These are phyloP conservation scores for Paraescarpia echinospica DNA, from an alignment of 1,140 invertebrate species.

Conservation along the genomic window DNA sequence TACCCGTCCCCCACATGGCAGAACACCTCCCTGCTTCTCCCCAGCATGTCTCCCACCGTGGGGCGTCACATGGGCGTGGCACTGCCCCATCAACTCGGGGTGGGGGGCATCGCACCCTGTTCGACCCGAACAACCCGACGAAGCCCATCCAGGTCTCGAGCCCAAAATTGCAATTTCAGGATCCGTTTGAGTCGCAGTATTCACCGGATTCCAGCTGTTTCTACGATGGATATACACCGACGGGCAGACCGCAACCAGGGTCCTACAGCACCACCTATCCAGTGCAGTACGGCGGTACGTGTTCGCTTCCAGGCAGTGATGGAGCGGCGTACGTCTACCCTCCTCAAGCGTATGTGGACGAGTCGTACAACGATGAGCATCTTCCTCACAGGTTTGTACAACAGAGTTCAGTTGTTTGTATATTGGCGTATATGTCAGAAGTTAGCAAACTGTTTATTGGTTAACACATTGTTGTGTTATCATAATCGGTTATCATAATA, in stretches of 20 bases:
- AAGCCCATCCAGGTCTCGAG: constrained; percentile 62
- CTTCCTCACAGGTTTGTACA: background rate
- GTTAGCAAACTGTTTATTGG: background rate
- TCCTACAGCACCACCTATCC: constrained; percentile 25
- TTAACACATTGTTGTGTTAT: too few species aligned
- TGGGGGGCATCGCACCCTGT: constrained; percentile 54
- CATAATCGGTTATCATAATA: too few species aligned
- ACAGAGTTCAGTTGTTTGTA: background rate
- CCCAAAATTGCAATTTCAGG: background rate
- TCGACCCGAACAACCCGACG: constrained; percentile 71
- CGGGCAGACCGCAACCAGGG: background rate
- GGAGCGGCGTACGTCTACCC: background rate
- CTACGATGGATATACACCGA: constrained; percentile 23
- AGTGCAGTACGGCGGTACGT: constrained; percentile 25
- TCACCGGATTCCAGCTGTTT: constrained; percentile 45
- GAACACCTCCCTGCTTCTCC: background rate
- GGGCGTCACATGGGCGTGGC: too few species aligned
- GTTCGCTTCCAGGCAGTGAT: background rate
- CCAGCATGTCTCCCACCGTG: background rate
- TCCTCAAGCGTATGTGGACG: background rate
- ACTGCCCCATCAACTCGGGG: background rate
- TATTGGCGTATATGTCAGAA: background rate
- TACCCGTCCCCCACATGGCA: background rate
- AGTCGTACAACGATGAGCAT: background rate
- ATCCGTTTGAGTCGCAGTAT: constrained; percentile 46